Percentiles rank a stretch among this genome's conserved stretches.
Conservation (phyloP, 1,140 invertebrate species). For the Ridgeia piscesae region DNA sequence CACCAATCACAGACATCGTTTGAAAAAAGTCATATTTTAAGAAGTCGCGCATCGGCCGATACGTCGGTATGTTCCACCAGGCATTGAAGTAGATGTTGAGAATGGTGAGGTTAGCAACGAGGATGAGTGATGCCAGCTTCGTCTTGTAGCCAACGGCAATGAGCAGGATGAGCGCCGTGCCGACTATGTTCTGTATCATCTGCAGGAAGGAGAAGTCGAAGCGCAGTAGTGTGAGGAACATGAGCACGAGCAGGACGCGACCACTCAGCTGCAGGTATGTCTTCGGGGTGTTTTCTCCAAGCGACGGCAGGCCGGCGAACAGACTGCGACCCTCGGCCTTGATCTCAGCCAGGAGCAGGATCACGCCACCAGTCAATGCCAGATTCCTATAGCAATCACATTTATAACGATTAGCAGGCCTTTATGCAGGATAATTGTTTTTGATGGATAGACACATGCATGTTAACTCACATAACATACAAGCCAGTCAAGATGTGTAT, state of each 20-base stretch:
- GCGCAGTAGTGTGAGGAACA: slow-evolving; percentile 95
- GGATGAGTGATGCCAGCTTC: slow-evolving; percentile 91
- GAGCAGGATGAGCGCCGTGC: slow-evolving; percentile 90
- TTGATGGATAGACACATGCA: too few species aligned
- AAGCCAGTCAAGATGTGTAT: too few species aligned
- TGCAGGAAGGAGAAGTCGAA: slow-evolving; percentile 72
- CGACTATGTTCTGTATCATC: slow-evolving; percentile 87
- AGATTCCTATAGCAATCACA: slow-evolving; percentile 78
- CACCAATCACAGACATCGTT: slow-evolving; percentile 97
- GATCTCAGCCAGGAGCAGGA: slow-evolving; percentile 92
- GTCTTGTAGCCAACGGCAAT: slow-evolving; percentile 88
- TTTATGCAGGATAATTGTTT: neutral
- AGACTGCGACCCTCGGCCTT: slow-evolving; percentile 84
- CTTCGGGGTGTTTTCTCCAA: slow-evolving; percentile 97
- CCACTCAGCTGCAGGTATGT: slow-evolving; percentile 95
- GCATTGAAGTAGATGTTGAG: slow-evolving; percentile 97
- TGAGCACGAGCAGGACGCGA: slow-evolving; percentile 92
- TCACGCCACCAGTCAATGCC: slow-evolving; percentile 90
- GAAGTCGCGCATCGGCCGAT: slow-evolving; percentile 96
- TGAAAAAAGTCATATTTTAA: slow-evolving; percentile 99
- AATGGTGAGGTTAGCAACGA: slow-evolving; percentile 84
- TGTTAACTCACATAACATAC: too few species aligned
- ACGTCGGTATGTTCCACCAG: slow-evolving; percentile 94
- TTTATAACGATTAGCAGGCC: neutral
- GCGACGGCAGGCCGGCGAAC: slow-evolving; percentile 95